A percentile compares a stretch with the other conserved stretches of the same genome.
Evolutionary conservation across 1,140 invertebrate species (phyloP).

Genomic region (Drosophila willistoni): DNA sequence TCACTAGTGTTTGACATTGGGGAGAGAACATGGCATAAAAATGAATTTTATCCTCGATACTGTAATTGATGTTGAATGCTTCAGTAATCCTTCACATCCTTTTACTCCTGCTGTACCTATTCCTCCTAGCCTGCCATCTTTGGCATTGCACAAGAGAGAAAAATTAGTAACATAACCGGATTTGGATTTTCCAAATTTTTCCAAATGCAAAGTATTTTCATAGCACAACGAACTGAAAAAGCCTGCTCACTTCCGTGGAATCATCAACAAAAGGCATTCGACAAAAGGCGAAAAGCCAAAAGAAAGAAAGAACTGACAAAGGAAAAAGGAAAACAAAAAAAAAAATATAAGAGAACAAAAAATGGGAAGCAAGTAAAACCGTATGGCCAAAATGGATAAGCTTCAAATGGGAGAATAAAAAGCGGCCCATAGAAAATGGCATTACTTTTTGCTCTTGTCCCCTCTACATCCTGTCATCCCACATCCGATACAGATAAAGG

Average conservation of each 20-base stretch:
- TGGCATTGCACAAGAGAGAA: constrained; percentile 15
- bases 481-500: constrained; percentile 37
- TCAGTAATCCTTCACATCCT: constrained; percentile 12
- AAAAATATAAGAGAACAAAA: constrained; percentile 20
- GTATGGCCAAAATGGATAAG: constrained; percentile 80
- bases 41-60: constrained; percentile 39
- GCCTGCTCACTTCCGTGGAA: constrained; percentile 54
- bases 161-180: constrained; percentile 78
- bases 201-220: constrained; percentile 72
- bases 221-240: constrained; percentile 27
- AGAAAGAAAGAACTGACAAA: constrained; percentile 51
- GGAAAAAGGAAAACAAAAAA: constrained; percentile 39
- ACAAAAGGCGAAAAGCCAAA: constrained; percentile 62
- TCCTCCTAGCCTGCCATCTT: background rate
- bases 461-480: constrained; percentile 33
- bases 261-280: constrained; percentile 50
- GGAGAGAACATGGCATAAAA: constrained; percentile 40
- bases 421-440: constrained; percentile 57
- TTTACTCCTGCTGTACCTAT: background rate
- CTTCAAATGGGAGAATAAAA: constrained; percentile 43
- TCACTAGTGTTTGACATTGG: constrained; percentile 65
- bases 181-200: constrained; percentile 47
- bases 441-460: constrained; percentile 45
- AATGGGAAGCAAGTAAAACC: constrained; percentile 50
- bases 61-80: constrained; percentile 60